These are phyloP conservation scores for Thinocorus orbignyianus DNA, from an alignment of 2,113 vertebrate genomes.

Conservation along the genomic window DNA sequence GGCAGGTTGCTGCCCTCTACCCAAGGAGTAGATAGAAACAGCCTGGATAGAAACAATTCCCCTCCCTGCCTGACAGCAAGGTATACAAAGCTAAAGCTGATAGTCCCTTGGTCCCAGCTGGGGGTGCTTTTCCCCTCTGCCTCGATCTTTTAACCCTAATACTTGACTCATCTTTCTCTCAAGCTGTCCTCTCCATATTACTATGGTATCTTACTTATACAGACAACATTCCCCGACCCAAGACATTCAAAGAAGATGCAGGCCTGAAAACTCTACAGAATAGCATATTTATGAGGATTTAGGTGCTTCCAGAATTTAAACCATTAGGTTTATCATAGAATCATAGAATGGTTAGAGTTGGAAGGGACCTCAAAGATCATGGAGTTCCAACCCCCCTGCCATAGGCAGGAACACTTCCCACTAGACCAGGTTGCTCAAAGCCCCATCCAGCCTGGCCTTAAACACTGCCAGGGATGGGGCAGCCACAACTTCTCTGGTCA, in stretches of 20 bases:
- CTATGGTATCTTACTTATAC: background rate
- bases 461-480: too few relatives aligned
- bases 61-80: background rate
- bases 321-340: too few relatives aligned
- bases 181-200: background rate
- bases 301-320: background rate
- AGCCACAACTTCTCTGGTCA: too few relatives aligned
- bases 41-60: background rate
- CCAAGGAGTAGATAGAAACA: too few relatives aligned
- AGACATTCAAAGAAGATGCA: background rate
- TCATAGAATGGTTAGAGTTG: too few relatives aligned
- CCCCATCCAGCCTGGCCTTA: too few relatives aligned
- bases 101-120: background rate
- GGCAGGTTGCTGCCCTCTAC: background rate
- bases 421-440: too few relatives aligned
- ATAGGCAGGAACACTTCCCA: too few relatives aligned
- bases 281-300: background rate
- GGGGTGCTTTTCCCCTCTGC: background rate
- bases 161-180: background rate
- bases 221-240: background rate
- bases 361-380: too few relatives aligned
- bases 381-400: too few relatives aligned
- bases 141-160: background rate
- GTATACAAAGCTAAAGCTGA: background rate
- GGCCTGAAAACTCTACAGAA: background rate